phyloP scores from a whole-genome alignment of 2,888 invertebrate species.

The Scrobipalpa costella region DNA sequence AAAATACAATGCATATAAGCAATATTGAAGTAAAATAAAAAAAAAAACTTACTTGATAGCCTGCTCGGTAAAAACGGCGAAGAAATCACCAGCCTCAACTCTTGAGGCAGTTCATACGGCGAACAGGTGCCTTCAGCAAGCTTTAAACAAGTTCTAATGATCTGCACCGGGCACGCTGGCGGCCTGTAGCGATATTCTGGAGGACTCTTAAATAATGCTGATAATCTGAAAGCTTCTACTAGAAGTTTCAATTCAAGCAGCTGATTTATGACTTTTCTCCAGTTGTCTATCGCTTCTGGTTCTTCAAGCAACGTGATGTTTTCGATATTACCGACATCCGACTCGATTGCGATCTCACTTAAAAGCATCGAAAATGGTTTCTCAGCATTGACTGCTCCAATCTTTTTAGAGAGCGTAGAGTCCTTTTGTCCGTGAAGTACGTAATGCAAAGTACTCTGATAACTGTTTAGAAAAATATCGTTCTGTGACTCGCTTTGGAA shows the following conservation, averaged over 20 bases:
- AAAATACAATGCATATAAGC: no score
- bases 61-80: slow-evolving; percentile 64
- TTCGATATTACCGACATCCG: slow-evolving; percentile 70
- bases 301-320: slow-evolving; percentile 63
- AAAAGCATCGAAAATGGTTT: slow-evolving; percentile 64
- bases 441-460: slow-evolving; percentile 62
- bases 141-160: slow-evolving; percentile 82
- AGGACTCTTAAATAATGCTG: slow-evolving; percentile 76
- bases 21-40: not conserved
- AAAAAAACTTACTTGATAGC: slow-evolving; percentile 56
- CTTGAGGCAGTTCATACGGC: slow-evolving; percentile 83
- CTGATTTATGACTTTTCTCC: slow-evolving; percentile 75
- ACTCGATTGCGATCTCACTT: slow-evolving; percentile 70
- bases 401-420: slow-evolving; percentile 52
- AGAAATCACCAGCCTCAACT: slow-evolving; percentile 82
- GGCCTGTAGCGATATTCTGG: slow-evolving; percentile 61
- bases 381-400: slow-evolving; percentile 53
- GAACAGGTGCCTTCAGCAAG: slow-evolving; percentile 83
- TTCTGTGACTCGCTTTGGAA: slow-evolving; percentile 56
- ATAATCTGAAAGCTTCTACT: slow-evolving; percentile 82
- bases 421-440: slow-evolving; percentile 67
- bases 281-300: slow-evolving; percentile 62
- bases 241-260: slow-evolving; percentile 81
- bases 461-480: slow-evolving; percentile 58
- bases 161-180: slow-evolving; percentile 75